A percentile compares a stretch with the other conserved stretches of the same genome.
Conservation (phyloP, 2,888 invertebrate genomes). For the Agonopterix heracliana region DNA sequence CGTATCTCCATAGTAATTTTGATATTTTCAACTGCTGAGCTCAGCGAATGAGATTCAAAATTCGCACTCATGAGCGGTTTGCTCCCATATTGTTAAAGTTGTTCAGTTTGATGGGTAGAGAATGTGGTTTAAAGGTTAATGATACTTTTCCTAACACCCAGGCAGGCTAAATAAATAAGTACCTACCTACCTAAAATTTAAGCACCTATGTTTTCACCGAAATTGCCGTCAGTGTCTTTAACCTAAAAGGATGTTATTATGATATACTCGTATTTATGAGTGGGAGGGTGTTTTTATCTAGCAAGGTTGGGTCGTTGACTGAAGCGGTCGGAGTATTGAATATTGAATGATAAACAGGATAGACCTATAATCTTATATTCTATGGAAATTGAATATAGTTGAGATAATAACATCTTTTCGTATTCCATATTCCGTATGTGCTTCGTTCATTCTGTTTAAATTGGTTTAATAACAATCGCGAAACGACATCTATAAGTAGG, state of each 20-base stretch:
- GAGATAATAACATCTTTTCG: neutral
- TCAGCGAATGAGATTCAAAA: too few species aligned
- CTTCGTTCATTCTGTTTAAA: too few species aligned
- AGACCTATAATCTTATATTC: neutral
- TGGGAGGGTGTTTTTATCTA: constrained; percentile 38
- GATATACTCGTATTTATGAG: constrained; percentile 29
- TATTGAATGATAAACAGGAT: constrained; percentile 23
- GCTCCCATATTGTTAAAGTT: too few species aligned
- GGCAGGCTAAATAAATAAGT: neutral
- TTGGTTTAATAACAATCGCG: too few species aligned
- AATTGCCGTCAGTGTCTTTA: constrained; percentile 2
- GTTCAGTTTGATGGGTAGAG: too few species aligned
- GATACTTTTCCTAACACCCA: too few species aligned
- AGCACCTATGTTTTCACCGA: neutral
- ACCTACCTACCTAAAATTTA: neutral
- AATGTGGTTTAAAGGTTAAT: too few species aligned
- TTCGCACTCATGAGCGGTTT: too few species aligned
- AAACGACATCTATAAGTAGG: too few species aligned
- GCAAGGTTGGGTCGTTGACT: constrained; percentile 37
- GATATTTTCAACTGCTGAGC: too few species aligned
- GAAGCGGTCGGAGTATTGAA: constrained; percentile 19
- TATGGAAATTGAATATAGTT: neutral
- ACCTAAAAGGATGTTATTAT: constrained; percentile 19
- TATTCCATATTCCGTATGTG: neutral
- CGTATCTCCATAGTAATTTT: too few species aligned